These are phyloP conservation scores for Buathra laborator DNA, from an alignment of 2,888 invertebrate genomes.

Conservation along the genomic window DNA sequence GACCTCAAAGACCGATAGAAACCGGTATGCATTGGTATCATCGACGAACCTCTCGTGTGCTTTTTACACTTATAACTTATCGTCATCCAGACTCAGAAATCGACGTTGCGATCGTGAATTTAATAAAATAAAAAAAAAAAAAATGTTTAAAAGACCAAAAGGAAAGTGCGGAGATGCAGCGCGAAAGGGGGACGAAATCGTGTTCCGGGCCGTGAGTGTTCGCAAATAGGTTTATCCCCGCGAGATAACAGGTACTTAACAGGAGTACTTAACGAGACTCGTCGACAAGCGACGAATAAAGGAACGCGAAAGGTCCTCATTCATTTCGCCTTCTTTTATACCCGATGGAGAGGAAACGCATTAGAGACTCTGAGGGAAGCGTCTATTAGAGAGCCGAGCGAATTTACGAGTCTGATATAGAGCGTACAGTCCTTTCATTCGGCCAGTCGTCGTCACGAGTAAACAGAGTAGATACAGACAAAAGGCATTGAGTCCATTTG, in stretches of 20 bases:
- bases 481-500: neutral
- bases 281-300: constrained; percentile 7
- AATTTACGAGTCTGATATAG: constrained; percentile 48
- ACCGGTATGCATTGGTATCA: constrained; percentile 50
- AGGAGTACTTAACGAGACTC: constrained; percentile 51
- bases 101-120: neutral
- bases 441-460: constrained; percentile 3
- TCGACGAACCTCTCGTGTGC: neutral
- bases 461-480: neutral
- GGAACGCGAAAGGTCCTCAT: neutral
- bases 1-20: constrained; percentile 46
- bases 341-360: constrained; percentile 19
- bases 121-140: neutral
- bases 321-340: constrained; percentile 23
- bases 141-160: neutral
- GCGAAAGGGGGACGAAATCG: constrained; percentile 27
- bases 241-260: constrained; percentile 66
- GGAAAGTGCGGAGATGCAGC: neutral
- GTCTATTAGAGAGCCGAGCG: constrained; percentile 12
- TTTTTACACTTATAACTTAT: neutral
- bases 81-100: neutral
- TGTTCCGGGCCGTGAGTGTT: constrained; percentile 29
- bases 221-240: constrained; percentile 53
- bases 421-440: constrained; percentile 14
- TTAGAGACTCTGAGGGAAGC: constrained; percentile 32